Evolutionary conservation across 2,113 vertebrate genomes (phyloP).

Genomic region (Lamprologus ornatipinnis): DNA sequence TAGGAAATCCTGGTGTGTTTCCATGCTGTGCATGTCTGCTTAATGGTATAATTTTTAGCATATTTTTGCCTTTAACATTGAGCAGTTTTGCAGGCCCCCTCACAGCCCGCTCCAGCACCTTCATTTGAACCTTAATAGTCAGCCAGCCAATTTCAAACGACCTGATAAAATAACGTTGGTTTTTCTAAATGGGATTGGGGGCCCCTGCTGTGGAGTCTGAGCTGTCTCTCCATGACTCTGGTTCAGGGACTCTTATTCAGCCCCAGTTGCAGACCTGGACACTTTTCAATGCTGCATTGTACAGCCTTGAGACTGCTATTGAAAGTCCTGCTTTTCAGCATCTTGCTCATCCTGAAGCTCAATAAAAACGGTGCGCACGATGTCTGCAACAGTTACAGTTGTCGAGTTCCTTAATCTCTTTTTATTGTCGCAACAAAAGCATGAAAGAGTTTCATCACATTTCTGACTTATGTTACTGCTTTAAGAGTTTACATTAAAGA

Average conservation of each 20-base stretch:
- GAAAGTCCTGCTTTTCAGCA: constrained; percentile 37
- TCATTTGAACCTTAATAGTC: neutral
- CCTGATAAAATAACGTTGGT: constrained; percentile 13
- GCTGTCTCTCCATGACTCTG: constrained; percentile 22
- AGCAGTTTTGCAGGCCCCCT: neutral
- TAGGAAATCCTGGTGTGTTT: constrained; percentile 14
- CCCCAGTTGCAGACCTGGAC: constrained; percentile 20
- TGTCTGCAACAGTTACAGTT: neutral
- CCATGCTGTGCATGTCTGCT: constrained; percentile 35
- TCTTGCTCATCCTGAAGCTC: constrained; percentile 6
- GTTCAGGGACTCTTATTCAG: constrained; percentile 52
- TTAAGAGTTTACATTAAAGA: neutral
- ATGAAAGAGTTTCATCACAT: neutral
- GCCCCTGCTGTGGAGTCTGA: constrained; percentile 19
- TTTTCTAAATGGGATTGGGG: constrained; percentile 11
- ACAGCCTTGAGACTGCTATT: constrained; percentile 43
- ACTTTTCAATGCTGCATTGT: constrained; percentile 44
- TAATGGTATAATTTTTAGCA: neutral
- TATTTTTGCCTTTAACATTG: neutral
- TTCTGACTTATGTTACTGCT: neutral
- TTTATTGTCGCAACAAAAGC: neutral
- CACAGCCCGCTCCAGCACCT: neutral
- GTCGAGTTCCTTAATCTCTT: neutral
- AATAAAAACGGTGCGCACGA: neutral
- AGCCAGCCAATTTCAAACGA: constrained; percentile 14